A percentile compares a stretch with the other conserved stretches of the same genome.
Conservation (phyloP, 2,888 invertebrate species). For the Coelinius sp. region DNA sequence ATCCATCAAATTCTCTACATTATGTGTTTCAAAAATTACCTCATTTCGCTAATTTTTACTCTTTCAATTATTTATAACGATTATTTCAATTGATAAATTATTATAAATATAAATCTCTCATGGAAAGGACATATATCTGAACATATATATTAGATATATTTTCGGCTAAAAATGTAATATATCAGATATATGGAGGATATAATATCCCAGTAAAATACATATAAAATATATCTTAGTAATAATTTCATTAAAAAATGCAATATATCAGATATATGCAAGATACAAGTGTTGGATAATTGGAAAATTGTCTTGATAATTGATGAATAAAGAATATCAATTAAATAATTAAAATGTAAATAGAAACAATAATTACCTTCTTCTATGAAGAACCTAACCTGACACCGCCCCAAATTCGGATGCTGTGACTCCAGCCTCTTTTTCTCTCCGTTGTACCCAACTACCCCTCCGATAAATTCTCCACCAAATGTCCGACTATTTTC, state of each 20-base stretch:
- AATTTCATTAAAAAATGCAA: too few relatives aligned
- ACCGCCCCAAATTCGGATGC: constrained; percentile 48
- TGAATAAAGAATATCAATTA: neutral
- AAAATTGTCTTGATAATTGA: too few relatives aligned
- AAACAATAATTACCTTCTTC: constrained; percentile 45
- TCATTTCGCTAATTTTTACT: neutral
- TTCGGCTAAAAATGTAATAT: too few relatives aligned
- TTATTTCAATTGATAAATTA: too few relatives aligned
- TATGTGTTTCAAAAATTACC: neutral
- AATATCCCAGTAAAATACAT: too few relatives aligned
- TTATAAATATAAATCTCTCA: too few relatives aligned
- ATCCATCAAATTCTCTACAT: neutral
- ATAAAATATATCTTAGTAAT: too few relatives aligned
- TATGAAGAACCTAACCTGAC: constrained; percentile 58
- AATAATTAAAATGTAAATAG: neutral
- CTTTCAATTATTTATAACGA: neutral
- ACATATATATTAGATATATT: too few relatives aligned
- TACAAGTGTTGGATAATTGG: too few relatives aligned
- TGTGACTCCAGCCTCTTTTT: constrained; percentile 13
- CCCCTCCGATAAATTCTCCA: neutral
- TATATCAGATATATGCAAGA: too few relatives aligned
- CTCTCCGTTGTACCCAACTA: neutral
- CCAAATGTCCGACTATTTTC: constrained; percentile 2
- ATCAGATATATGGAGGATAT: too few relatives aligned
- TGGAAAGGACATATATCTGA: too few relatives aligned